Evolutionary conservation across 2,888 invertebrate genomes (phyloP), one percentile per base, ranked within the genome.

Genomic region (Chrysomela aeneicollis): DNA sequence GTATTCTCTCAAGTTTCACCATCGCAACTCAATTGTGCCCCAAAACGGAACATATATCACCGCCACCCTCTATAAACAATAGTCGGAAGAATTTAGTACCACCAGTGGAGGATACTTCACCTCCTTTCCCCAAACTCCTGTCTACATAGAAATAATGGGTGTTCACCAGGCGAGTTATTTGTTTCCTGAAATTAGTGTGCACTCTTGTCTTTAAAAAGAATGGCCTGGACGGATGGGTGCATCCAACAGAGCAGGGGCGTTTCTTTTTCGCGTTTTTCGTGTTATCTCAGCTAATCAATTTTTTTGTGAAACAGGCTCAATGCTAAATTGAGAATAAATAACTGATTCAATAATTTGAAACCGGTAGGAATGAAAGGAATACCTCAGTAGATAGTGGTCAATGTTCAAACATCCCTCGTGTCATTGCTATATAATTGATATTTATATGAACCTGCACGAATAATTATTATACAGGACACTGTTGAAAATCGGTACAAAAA

Each of bases 161-260:
- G 69, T 71, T 73, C 67, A 71, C 55, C 62, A 62, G 68, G 70
- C 71, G 71, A 71, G 70, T 74, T 74, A 74, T 74, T 73, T 73
- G 70, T 72, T 68, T 66, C 52, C 63, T 61, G 71, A 71, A 73
- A 74, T 74, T 74, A 74, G 70, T 67, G 71, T 69, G 71, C 74
- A 73, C 72, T 73, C 73, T 74, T 71, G 70, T 68, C 63, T 68
- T 63, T 63, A 71, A 71, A 71, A 74, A 71, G 70, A 64, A 73
- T 72, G 63, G 72, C 69, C 15, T 15, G 42, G 42, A 42, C 42
- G 42, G 42, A 15, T 42, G n/a, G 42, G n/a, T 42, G 42, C 10
- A 42, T 42, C 6, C 42, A 12, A 2, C 2, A 2, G 12, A 42
- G n/a, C 3, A 42, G 42, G 12, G n/a, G 15, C 42, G 42, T 26